These are phyloP conservation scores for Aleiodes testaceus DNA, from an alignment of 2,888 invertebrate species.

Conservation along the genomic window DNA sequence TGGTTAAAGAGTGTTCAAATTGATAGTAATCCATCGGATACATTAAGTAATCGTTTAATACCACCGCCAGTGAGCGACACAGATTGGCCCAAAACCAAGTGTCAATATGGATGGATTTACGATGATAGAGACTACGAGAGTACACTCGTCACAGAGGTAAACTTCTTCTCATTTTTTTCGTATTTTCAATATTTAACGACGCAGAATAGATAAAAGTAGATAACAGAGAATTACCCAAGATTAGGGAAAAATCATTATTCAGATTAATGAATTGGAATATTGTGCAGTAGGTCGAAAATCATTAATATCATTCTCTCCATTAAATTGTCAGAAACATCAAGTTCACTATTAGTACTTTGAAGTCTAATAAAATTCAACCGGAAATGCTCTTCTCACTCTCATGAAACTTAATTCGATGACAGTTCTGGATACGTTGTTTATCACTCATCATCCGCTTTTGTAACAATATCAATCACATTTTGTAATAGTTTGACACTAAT, in stretches of 20 bases:
- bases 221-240: too few species aligned
- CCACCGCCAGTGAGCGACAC: slow-evolving; percentile 67
- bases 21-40: slow-evolving; percentile 28
- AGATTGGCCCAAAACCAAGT: slow-evolving; percentile 73
- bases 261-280: too few species aligned
- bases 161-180: slow-evolving; percentile 56
- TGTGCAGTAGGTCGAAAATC: not conserved
- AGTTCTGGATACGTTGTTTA: not conserved
- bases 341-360: not conserved
- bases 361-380: slow-evolving; percentile 2
- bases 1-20: slow-evolving; percentile 57
- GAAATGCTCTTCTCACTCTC: slow-evolving; percentile 5
- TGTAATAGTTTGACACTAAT: slow-evolving; percentile 16
- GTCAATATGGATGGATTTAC: slow-evolving; percentile 78
- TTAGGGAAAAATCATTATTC: not conserved
- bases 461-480: not conserved
- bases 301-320: slow-evolving; percentile 5
- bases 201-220: too few species aligned
- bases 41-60: slow-evolving; percentile 52
- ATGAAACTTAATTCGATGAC: slow-evolving; percentile 8
- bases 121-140: slow-evolving; percentile 78
- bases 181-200: not conserved
- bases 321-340: slow-evolving; percentile 6
- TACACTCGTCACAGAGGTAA: slow-evolving; percentile 80
- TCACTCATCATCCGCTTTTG: not conserved